Base-by-base conservation (phyloP, 1,140 invertebrate genomes). In the Teleogryllus occipitalis region DNA sequence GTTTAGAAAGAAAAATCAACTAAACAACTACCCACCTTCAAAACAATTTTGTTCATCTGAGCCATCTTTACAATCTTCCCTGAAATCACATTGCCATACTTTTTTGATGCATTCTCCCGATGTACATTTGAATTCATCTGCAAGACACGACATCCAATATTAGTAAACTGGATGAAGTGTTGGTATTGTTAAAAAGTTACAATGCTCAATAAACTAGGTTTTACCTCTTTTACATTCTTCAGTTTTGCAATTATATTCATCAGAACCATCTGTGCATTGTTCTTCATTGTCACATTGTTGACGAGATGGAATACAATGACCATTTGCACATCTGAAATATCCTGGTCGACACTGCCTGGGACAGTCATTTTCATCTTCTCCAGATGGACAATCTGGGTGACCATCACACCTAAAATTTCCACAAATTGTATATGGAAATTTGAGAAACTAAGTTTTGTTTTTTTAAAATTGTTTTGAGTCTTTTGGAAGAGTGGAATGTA, bases 361-460 rank as follows among this genome's bases (percentile, higher is more conserved):
- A 82, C 83, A 91, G 79, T 87, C 83, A 14, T 86, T 80, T 84
- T 92, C 91, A 83, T 92, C 91, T 75, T 90, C 90, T 74, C 88
- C 89, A 81, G 87, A 85, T 27, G 87, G 85, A 83, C 92, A 93
- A 83, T 93, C 91, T 77, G 86, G 83, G 48, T 87, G 84, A 1
- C 87, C 87, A 84, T 93, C 90, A 84, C 92, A 93, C 39, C 81
- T 82, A 5, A 65, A 80, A 65, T 75, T 76, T 8, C 47, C 27
- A 39, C 27, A 39, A 39, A 39, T 39, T 39, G 27, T 39, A 39
- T 39, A 39, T n/a, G n/a, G n/a, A n/a, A n/a, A n/a, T n/a, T n/a
- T n/a, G n/a, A 39, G 27, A 39, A 39, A 39, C 1, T 39, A 39
- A 39, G 1, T 39, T 39, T 5, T 2, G 27, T 39, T 39, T 39